phyloP scores from a whole-genome alignment of 1,140 invertebrate species.

The Pogonomyrmex barbatus region DNA sequence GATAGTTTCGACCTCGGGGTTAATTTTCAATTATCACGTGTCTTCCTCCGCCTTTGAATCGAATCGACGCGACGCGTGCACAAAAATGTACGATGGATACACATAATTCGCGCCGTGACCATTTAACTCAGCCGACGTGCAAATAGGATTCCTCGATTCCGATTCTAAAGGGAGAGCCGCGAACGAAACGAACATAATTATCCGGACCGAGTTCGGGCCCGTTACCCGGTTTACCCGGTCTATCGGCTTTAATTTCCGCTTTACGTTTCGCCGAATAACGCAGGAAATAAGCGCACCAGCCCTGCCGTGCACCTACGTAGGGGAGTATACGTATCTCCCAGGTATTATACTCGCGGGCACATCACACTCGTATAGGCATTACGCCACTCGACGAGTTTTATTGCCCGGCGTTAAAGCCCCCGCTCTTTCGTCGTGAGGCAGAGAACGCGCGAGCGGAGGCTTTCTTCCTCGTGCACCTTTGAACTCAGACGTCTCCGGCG shows the following conservation, averaged over 20 bases:
- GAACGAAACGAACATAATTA: conserved; percentile 49
- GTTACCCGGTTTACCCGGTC: conserved; percentile 57
- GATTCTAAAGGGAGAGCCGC: neutral
- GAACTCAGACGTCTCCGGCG: conserved; percentile 48
- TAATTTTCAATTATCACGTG: conserved; percentile 37
- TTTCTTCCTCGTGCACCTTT: conserved; percentile 69
- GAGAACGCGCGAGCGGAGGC: conserved; percentile 22
- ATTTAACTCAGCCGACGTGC: conserved; percentile 30
- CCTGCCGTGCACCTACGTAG: neutral
- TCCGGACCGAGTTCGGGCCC: conserved; percentile 1
- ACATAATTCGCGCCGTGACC: neutral
- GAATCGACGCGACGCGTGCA: neutral
- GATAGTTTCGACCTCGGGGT: conserved; percentile 5
- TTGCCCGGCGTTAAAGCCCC: conserved; percentile 67
- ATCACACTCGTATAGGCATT: conserved; percentile 65
- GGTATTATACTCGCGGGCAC: conserved; percentile 57
- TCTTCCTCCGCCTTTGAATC: neutral
- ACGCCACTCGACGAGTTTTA: conserved; percentile 72
- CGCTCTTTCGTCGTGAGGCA: conserved; percentile 56
- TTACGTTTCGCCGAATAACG: conserved; percentile 62
- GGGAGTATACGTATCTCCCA: conserved; percentile 44
- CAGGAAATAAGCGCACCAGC: conserved; percentile 58
- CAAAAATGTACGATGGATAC: conserved; percentile 18
- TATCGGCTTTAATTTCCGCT: conserved; percentile 62
- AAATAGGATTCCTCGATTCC: conserved; percentile 29